Base-by-base conservation (phyloP, 2,113 vertebrate genomes). In the Misgurnus anguillicaudatus region DNA sequence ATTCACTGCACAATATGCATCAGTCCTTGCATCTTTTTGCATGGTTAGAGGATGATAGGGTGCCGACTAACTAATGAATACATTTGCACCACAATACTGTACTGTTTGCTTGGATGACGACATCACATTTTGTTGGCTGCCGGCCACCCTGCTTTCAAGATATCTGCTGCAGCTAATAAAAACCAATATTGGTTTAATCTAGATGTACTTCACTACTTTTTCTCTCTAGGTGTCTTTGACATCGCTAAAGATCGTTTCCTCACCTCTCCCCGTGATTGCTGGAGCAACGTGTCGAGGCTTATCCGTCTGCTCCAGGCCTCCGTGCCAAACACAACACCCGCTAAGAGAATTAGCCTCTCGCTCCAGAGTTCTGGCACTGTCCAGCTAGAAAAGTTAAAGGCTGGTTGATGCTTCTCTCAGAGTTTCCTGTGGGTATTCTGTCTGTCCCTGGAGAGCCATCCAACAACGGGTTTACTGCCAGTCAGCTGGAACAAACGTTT, bases 321-420 rank as follows among this genome's bases (percentile, higher is more conserved):
- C 1, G 47, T 79, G 81, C 77, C 81, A 83, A 83, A 74, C 65
- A 75, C 57, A 83, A 79, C 67, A 80, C 77, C 78, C 36, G 13
- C 78, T 78, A 82, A 76, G 77, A 80, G 72, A 83, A 80, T 83
- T 80, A 80, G 58, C 36, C 47, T 64, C 66, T 70, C 45, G 8
- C 45, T 19, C 64, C 53, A 63, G 53, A 74, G 55, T 63, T 69
- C 70, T 75, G 51, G 62, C 64, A 63, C 70, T 19, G 61, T 64
- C 53, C 70, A 58, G 64, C 45, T 53, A 17, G 17, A 62, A 42
- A 42, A 21, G 58, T 53, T 38, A 48, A 45, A 10, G 2, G 41
- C n/a, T 66, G 65, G 58, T 65, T 39, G 31, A 38, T 53, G 19
- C 53, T 82, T n/a, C 47, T 24, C 48, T 53, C 57, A 63, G 14